Percentiles rank a stretch among this genome's conserved stretches.
Conservation (phyloP, 2,113 vertebrate species). For the Anthoscopus minutus region DNA sequence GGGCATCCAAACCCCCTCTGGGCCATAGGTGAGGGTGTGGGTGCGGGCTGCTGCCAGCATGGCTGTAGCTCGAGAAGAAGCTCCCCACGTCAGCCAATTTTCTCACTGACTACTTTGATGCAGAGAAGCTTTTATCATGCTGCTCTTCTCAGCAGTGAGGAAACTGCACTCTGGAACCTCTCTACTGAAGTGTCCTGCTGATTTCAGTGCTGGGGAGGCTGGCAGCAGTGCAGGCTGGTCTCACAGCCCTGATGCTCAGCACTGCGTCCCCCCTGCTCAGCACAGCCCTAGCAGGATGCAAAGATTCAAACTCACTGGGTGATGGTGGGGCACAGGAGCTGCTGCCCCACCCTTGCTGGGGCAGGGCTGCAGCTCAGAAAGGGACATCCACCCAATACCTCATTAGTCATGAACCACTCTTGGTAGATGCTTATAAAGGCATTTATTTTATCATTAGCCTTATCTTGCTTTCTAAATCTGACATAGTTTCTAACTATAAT, state of each 20-base stretch:
- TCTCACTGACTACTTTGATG: background rate
- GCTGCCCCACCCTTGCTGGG: background rate
- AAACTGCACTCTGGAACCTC: background rate
- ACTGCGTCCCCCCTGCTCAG: background rate
- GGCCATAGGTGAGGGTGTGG: background rate
- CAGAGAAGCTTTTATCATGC: background rate
- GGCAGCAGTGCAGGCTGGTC: background rate
- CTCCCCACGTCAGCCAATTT: background rate
- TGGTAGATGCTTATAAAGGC: background rate
- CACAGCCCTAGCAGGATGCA: fast-evolving
- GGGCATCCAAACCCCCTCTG: background rate
- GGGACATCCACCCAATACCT: background rate
- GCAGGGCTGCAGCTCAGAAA: background rate
- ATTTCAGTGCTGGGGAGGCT: background rate
- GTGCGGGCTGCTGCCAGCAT: fast-evolving
- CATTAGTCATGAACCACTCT: background rate
- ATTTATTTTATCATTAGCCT: slow-evolving; percentile 46
- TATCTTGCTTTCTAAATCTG: slow-evolving; percentile 38
- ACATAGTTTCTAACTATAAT: slow-evolving; percentile 16
- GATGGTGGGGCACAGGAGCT: background rate
- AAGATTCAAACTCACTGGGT: background rate
- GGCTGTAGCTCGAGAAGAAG: background rate
- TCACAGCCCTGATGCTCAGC: fast-evolving
- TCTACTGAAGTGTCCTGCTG: background rate
- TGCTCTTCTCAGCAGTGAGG: background rate